These are phyloP conservation scores for Micronycteris hirsuta DNA, from an alignment of 2,113 vertebrate species.

Conservation along the genomic window DNA sequence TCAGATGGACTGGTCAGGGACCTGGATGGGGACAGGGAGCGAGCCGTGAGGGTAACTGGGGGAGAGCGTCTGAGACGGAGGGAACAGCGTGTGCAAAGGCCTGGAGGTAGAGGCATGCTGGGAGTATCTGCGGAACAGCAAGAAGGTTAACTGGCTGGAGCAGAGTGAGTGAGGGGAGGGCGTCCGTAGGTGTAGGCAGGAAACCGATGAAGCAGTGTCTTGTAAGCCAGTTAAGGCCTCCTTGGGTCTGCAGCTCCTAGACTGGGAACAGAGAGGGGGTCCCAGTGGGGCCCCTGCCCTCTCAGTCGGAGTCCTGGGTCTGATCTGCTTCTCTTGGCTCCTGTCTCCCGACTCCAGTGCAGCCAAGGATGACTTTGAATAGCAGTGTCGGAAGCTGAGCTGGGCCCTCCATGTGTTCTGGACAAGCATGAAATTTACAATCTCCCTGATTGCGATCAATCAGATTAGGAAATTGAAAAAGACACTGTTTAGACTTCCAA, in stretches of 20 bases:
- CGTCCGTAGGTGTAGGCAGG: neutral
- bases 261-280: too few species aligned
- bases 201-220: neutral
- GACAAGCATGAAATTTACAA: constrained; percentile 17
- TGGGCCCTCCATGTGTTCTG: neutral
- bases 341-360: neutral
- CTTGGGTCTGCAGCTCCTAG: neutral
- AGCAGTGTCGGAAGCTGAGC: neutral
- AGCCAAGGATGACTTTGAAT: constrained; percentile 26
- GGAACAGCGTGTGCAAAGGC: neutral
- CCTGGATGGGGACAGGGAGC: neutral
- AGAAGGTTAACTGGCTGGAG: neutral
- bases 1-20: neutral
- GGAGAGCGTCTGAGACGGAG: neutral
- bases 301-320: neutral
- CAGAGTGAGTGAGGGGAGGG: neutral
- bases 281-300: neutral
- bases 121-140: neutral
- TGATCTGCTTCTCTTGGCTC: neutral
- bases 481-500: constrained; percentile 2
- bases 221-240: neutral
- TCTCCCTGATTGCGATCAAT: constrained; percentile 20
- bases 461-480: constrained; percentile 55
- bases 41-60: neutral
- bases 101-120: neutral